Percentiles rank a stretch among this genome's conserved stretches.
phyloP scores from a whole-genome alignment of 1,140 invertebrate genomes.

The Metopolophium dirhodum region DNA sequence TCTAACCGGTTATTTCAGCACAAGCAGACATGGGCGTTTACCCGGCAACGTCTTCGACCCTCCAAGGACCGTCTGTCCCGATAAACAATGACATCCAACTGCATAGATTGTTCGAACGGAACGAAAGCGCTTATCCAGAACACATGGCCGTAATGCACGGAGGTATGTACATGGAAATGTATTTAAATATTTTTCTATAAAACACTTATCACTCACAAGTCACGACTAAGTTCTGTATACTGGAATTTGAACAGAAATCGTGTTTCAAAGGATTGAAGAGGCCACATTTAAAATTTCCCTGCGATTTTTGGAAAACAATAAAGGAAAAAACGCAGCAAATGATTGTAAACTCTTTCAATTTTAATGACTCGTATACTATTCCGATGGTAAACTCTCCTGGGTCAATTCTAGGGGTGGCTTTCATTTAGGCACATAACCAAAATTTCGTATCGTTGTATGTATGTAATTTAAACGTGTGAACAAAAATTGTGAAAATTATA shows the following conservation, averaged over 20 bases:
- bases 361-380: no score
- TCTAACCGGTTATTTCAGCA: neutral
- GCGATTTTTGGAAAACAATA: neutral
- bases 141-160: constrained; percentile 23
- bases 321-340: no score
- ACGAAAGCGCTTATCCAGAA: neutral
- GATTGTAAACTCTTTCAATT: no score
- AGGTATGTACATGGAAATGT: neutral
- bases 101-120: constrained; percentile 21
- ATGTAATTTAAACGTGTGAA: no score
- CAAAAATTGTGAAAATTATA: no score
- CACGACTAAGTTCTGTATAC: no score
- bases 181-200: neutral
- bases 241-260: neutral
- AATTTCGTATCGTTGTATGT: no score
- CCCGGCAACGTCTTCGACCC: neutral
- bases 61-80: constrained; percentile 21
- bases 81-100: constrained; percentile 4
- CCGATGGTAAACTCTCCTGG: no score
- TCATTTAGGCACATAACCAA: no score
- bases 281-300: no score
- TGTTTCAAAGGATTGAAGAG: no score
- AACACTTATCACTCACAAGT: neutral
- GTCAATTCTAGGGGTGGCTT: no score
- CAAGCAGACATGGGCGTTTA: neutral